Evolutionary conservation across 1,140 invertebrate genomes (phyloP), one percentile per base, ranked within the genome.

Genomic region (Camponotus vicinus): DNA sequence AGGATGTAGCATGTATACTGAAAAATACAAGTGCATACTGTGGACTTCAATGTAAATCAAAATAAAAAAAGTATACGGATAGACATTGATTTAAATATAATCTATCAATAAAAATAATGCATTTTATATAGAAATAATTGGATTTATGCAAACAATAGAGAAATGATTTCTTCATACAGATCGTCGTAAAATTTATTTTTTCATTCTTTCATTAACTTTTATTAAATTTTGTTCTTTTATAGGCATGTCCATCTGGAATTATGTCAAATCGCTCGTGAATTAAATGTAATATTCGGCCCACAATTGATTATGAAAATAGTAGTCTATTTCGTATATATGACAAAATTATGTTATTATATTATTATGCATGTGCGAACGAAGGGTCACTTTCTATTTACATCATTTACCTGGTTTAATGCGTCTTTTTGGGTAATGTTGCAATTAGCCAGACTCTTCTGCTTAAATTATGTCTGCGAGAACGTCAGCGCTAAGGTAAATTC

Each of bases 201-300:
- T 2, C 34, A 34, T 34, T 40, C 0, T 5, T 0, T 52, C 3
- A 52, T 64, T 21, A 55, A 79, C 27, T 27, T 27, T 27, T 27
- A 27, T 27, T 27, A 40, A 55, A 37, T 79, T 52, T 55, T 66
- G 3, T 55, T 73, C 15, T 76, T 70, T 45, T 0, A 27, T 9
- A 85, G 82, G 73, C 82, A 85, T 57, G 27, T 85, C 0, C 71
- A 85, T 27, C n/a, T 76, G 13, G 71, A 85, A 57, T 64, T 85
- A 1, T 76, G 57, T 49, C 21, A 64, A 52, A 66, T 85, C 1
- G 32, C 57, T 49, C 45, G 57, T 21, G 15, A 76, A 52, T 85
- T 85, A 6, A 85, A 85, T 11, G 13, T 6, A 40, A 27, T 85
- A 0, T 85, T 52, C 32, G 61, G 34, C 27, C 5, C 7, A 0